phyloP scores from a whole-genome alignment of 2,113 vertebrate genomes.

The Acanthochromis polyacanthus region DNA sequence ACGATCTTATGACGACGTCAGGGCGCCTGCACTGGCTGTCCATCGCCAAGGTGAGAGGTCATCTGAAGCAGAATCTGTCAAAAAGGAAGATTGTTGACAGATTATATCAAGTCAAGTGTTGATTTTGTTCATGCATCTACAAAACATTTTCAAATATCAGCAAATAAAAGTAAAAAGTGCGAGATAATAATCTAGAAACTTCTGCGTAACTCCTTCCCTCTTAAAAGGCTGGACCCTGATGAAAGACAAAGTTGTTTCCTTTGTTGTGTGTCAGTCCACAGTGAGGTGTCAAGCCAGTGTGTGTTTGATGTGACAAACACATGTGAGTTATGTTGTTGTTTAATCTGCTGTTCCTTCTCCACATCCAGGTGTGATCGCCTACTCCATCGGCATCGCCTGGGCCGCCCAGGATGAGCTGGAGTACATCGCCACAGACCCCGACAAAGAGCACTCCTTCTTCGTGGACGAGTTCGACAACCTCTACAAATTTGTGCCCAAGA shows the following conservation, averaged over 20 bases:
- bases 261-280: constrained; percentile 27
- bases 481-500: constrained; percentile 89
- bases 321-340: constrained; percentile 22
- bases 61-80: constrained; percentile 5
- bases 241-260: background rate
- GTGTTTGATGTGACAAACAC: constrained; percentile 36
- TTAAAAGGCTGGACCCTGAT: too few species aligned
- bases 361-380: constrained; percentile 92
- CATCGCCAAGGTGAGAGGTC: constrained; percentile 89
- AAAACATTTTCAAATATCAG: too few species aligned
- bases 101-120: background rate
- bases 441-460: constrained; percentile 96
- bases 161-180: too few species aligned
- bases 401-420: constrained; percentile 97
- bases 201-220: too few species aligned
- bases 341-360: constrained; percentile 30
- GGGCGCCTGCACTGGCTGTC: constrained; percentile 88
- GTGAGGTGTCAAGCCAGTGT: constrained; percentile 1
- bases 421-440: constrained; percentile 94
- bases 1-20: constrained; percentile 94
- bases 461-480: constrained; percentile 98
- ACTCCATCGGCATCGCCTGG: constrained; percentile 95
- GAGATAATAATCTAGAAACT: background rate
- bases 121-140: too few species aligned
- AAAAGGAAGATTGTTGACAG: background rate